Base-by-base conservation (phyloP, 1,140 invertebrate species). In the Hyles euphorbiae region DNA sequence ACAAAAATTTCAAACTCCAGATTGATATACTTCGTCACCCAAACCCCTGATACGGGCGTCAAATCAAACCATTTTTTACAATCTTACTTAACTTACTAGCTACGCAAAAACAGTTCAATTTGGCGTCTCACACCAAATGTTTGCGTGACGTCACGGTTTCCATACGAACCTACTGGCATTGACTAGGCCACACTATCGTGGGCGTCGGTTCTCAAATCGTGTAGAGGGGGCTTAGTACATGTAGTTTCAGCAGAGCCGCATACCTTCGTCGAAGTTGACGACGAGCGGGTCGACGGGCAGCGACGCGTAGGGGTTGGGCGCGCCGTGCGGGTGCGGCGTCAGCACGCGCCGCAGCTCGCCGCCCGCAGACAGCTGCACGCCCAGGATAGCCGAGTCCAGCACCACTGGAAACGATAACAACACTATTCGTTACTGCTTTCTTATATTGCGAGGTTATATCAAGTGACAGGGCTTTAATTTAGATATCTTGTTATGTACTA, bases 261-360 rank as follows among this genome's bases (percentile, higher is more conserved):
- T 94, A 93, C 93, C 93, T 93, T 94, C 93, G 90, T 94, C 93
- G 83, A 94, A 94, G 90, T 92, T 93, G 70, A 94, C 93, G 69
- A 94, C 93, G 67, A 94, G 90, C 60, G 92, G 91, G 75, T 94
- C 93, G 50, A 93, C 91, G 56, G 86, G 86, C 61, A 86, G 60
- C 11, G 65, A 87, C 71, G 72, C 87, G 87, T 81, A 88, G 73
- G 69, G 70, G 58, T 67, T 70, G 56, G 72, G 65, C 52, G 72
- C 11, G 60, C 5, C 61, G 63, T 72, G 73, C 45, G 70, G 56
- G 61, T 64, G 64, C 51, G 70, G 66, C 22, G 70, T 66, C 61
- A 83, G 67, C 61, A 83, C 74, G 58, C 81, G 78, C 1, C 79
- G 78, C 34, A 57, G 67, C 54, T 65, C 63, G 12, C 75, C 58